Conservation (phyloP, 2,113 vertebrate species). For the Pedionomus torquatus region DNA sequence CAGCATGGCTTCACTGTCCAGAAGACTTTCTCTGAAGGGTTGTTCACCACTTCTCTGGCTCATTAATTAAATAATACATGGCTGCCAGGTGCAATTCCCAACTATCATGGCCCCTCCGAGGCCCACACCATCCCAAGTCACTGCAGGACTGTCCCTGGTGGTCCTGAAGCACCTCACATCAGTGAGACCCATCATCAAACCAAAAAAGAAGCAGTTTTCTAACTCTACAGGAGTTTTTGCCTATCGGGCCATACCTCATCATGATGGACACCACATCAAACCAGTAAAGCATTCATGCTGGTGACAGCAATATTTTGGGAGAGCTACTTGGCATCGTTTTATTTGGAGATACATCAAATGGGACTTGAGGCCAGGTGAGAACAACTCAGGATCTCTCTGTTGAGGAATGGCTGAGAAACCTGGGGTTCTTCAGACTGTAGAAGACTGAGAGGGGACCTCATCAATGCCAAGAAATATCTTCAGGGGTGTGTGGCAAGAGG, state of each 20-base stretch:
- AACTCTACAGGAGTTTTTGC: background rate
- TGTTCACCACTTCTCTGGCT: conserved; percentile 67
- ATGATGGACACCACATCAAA: background rate
- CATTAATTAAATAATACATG: conserved; percentile 51
- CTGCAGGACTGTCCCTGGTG: background rate
- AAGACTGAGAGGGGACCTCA: too few relatives aligned
- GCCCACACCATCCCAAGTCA: background rate
- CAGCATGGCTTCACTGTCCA: background rate
- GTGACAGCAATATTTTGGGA: background rate
- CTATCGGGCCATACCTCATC: background rate
- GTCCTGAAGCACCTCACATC: background rate
- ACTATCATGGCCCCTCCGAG: background rate
- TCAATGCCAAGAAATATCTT: too few relatives aligned
- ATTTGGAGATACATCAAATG: background rate
- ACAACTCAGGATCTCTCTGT: background rate
- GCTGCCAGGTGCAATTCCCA: conserved; percentile 51
- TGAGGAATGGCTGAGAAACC: too few relatives aligned
- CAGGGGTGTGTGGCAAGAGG: too few relatives aligned
- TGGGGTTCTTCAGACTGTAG: too few relatives aligned
- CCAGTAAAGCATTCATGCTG: background rate
- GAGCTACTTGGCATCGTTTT: background rate
- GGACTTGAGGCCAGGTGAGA: background rate
- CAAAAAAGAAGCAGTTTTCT: background rate
- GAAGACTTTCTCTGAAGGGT: conserved; percentile 52
- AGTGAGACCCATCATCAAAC: accelerated